A percentile compares a stretch with the other conserved stretches of the same genome.
Evolutionary conservation across 2,797 vertebrate species (phyloP).

Genomic region (Helarctos malayanus): DNA sequence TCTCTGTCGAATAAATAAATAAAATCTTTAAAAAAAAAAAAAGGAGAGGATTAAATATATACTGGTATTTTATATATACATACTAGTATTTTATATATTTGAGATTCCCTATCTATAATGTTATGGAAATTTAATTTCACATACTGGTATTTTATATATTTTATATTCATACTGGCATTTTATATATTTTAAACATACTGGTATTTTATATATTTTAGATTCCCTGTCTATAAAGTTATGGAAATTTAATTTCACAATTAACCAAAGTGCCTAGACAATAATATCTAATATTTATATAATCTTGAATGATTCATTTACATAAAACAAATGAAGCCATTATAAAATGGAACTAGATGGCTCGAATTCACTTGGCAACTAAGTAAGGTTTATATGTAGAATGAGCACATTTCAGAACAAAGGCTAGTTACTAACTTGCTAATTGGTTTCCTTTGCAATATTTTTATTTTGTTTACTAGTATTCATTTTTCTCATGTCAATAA

Average conservation of each 20-base stretch:
- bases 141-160: not conserved
- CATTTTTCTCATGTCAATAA: not conserved
- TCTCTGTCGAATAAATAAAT: too few relatives aligned
- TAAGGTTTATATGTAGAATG: not conserved
- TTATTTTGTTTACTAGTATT: conserved; percentile 1
- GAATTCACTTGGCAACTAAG: not conserved
- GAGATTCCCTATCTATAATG: not conserved
- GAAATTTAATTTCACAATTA: conserved; percentile 12
- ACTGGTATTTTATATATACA: too few relatives aligned
- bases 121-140: not conserved
- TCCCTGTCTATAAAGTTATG: not conserved
- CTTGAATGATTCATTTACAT: not conserved
- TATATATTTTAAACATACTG: not conserved
- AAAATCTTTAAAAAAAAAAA: too few relatives aligned
- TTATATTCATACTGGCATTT: not conserved
- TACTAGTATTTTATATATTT: not conserved
- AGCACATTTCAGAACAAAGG: not conserved
- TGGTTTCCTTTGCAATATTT: conserved; percentile 1
- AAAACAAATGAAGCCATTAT: not conserved
- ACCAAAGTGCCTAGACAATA: not conserved
- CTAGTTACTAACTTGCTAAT: not conserved
- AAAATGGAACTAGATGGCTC: not conserved
- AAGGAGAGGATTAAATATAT: too few relatives aligned
- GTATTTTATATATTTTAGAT: conserved; percentile 13
- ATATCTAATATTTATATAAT: not conserved